Conservation (phyloP, 1,140 invertebrate species). For the Venturia canescens region DNA sequence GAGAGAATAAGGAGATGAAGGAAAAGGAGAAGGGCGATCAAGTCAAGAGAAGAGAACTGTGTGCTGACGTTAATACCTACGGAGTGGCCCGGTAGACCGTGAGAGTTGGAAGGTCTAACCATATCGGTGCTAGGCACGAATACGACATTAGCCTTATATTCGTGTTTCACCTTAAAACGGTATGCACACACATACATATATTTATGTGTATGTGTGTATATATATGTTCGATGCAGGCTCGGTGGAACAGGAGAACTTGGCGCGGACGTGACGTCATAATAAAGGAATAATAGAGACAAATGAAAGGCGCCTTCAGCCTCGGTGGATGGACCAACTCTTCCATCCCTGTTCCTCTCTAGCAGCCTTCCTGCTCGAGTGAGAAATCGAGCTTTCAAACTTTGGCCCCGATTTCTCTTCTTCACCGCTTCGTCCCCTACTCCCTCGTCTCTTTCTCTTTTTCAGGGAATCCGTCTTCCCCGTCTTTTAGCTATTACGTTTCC, state of each 20-base stretch:
- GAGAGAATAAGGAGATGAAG: background rate
- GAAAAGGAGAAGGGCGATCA: background rate
- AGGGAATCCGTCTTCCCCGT: background rate
- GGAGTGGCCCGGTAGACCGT: background rate
- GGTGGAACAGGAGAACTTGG: constrained; percentile 45
- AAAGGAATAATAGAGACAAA: constrained; percentile 65
- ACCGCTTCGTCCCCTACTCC: constrained; percentile 47
- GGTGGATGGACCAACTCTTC: constrained; percentile 41
- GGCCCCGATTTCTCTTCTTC: constrained; percentile 33
- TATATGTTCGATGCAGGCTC: background rate
- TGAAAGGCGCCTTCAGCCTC: constrained; percentile 51
- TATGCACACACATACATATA: no score
- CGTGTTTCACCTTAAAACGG: background rate
- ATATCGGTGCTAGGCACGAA: constrained; percentile 16
- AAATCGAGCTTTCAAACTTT: constrained; percentile 52
- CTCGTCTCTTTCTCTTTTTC: constrained; percentile 28
- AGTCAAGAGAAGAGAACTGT: constrained; percentile 10
- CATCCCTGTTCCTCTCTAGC: background rate
- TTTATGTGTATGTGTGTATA: constrained; percentile 22
- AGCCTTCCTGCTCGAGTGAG: constrained; percentile 46
- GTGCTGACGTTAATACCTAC: constrained; percentile 27
- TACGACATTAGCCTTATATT: constrained; percentile 17
- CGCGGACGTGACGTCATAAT: constrained; percentile 54
- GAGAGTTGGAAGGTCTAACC: background rate
- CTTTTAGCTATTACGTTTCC: background rate